Percentiles rank a stretch among this genome's conserved stretches.
phyloP scores from a whole-genome alignment of 1,140 invertebrate species.

The Halesus radiatus region DNA sequence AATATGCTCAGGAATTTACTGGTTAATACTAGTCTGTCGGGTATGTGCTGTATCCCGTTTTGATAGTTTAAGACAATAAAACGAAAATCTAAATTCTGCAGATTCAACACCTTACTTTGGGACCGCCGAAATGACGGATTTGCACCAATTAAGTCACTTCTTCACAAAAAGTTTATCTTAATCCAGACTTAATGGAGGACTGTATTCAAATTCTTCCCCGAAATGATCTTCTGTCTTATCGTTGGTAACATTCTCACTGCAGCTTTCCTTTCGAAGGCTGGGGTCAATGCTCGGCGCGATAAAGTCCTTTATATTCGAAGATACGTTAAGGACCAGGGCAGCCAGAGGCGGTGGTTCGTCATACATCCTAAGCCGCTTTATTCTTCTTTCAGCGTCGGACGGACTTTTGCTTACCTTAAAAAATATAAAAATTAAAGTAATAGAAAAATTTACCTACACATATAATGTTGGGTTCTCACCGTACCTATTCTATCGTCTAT shows the following conservation, averaged over 20 bases:
- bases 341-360: slow-evolving; percentile 66
- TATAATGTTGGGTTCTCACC: too few relatives aligned
- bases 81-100: too few relatives aligned
- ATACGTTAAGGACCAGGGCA: slow-evolving; percentile 62
- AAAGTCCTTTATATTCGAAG: slow-evolving; percentile 59
- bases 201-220: slow-evolving; percentile 61
- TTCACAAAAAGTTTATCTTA: slow-evolving; percentile 33
- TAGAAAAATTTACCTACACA: too few relatives aligned
- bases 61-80: too few relatives aligned
- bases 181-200: slow-evolving; percentile 67
- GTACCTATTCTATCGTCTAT: too few relatives aligned
- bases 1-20: too few relatives aligned
- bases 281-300: slow-evolving; percentile 60
- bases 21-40: too few relatives aligned
- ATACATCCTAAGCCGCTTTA: slow-evolving; percentile 64
- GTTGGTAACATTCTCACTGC: slow-evolving; percentile 42
- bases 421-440: neutral
- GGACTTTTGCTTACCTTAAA: neutral
- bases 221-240: slow-evolving; percentile 21
- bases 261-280: slow-evolving; percentile 60
- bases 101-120: too few relatives aligned
- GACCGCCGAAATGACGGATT: too few relatives aligned
- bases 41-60: too few relatives aligned
- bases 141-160: neutral
- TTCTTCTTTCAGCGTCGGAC: slow-evolving; percentile 61